These are phyloP conservation scores for Propithecus perrieri DNA, from an alignment of 2,797 vertebrate species.

Conservation along the genomic window DNA sequence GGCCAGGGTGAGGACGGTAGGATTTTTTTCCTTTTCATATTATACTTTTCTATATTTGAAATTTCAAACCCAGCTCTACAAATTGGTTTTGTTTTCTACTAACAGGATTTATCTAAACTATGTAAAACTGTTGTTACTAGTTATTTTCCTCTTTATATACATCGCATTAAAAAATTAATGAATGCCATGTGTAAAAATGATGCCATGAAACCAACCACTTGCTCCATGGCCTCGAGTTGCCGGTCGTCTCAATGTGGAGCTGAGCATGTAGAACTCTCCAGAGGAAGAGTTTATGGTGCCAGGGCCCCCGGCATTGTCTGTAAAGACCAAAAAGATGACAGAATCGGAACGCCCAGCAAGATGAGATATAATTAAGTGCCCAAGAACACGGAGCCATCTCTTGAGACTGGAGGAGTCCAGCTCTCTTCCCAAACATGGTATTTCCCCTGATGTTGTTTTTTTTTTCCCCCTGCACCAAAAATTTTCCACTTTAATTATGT, in stretches of 20 bases:
- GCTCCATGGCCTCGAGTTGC: background rate
- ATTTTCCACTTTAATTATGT: constrained; percentile 79
- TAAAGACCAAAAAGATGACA: background rate
- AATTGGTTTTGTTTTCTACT: background rate
- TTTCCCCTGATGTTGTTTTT: constrained; percentile 62
- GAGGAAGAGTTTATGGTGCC: background rate
- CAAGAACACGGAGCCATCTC: background rate
- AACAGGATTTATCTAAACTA: background rate
- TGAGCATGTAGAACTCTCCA: background rate
- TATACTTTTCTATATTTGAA: background rate
- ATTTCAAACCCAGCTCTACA: background rate
- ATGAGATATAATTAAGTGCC: background rate
- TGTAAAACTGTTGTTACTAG: background rate
- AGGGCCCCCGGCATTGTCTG: background rate
- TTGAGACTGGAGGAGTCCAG: constrained; percentile 14
- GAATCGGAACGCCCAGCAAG: background rate
- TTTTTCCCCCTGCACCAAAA: constrained; percentile 52
- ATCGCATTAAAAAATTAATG: background rate
- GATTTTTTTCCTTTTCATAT: background rate
- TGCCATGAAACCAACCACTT: background rate
- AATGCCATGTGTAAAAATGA: background rate
- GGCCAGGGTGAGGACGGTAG: background rate
- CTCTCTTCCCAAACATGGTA: constrained; percentile 70
- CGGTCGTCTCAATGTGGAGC: background rate
- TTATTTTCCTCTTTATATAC: background rate